A percentile compares a stretch with the other conserved stretches of the same genome.
These are phyloP conservation scores for Actinemys pallida DNA, from an alignment of 2,113 vertebrate genomes.

Conservation along the genomic window DNA sequence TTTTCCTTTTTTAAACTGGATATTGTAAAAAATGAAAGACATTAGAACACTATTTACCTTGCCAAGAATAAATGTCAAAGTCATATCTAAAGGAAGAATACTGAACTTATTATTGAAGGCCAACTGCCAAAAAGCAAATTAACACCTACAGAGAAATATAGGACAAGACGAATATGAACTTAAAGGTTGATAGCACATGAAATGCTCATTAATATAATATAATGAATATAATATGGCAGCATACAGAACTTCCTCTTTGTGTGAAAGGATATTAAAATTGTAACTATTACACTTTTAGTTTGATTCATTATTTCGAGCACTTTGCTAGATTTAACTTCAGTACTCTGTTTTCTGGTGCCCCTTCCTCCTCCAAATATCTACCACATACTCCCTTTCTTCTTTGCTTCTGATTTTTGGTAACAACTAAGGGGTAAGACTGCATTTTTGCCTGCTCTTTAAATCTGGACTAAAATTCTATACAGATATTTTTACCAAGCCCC, in stretches of 20 bases:
- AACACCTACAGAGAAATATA: conserved; percentile 56
- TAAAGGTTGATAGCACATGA: not conserved
- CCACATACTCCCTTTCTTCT: not conserved
- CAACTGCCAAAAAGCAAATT: conserved; percentile 69
- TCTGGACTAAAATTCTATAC: not conserved
- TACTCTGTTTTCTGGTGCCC: conserved; percentile 28
- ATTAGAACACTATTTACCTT: conserved; percentile 69
- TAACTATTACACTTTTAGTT: not conserved
- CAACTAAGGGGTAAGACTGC: not conserved
- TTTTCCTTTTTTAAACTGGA: conserved; percentile 22
- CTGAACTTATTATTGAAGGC: conserved; percentile 58
- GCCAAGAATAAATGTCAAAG: conserved; percentile 76
- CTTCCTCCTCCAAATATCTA: not conserved
- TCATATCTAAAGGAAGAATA: conserved; percentile 48
- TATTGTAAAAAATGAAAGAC: conserved; percentile 52
- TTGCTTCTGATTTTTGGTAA: conserved; percentile 6
- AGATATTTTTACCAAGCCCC: not conserved
- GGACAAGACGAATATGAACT: conserved; percentile 34
- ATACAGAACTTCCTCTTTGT: not conserved
- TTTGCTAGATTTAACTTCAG: not conserved
- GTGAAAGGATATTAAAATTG: not conserved
- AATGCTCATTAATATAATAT: not conserved
- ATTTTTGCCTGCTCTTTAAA: not conserved
- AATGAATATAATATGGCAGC: not conserved
- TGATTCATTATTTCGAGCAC: not conserved